These are phyloP conservation scores for Junonia oenone DNA, from an alignment of 2,888 invertebrate genomes.

Conservation along the genomic window DNA sequence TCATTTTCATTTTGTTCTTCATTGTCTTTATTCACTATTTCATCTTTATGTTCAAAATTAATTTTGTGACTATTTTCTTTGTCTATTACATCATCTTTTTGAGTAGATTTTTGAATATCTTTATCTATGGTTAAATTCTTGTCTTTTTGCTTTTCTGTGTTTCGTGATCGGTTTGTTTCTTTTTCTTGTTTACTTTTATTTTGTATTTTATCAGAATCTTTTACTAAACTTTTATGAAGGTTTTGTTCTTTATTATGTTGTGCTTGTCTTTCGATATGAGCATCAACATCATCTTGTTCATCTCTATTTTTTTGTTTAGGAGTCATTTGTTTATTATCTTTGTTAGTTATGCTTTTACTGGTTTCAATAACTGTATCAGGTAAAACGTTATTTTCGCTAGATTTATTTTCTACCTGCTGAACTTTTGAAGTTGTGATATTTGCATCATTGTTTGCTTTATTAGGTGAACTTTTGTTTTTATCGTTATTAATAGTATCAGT, in stretches of 20 bases:
- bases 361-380: background rate
- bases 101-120: background rate
- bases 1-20: slow-evolving; percentile 14
- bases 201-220: background rate
- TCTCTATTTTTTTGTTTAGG: background rate
- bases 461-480: slow-evolving; percentile 2
- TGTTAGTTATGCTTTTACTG: background rate
- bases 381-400: background rate
- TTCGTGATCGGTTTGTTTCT: background rate
- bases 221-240: background rate
- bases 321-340: background rate
- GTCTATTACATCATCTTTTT: background rate
- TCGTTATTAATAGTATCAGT: background rate
- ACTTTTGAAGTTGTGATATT: background rate
- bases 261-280: background rate
- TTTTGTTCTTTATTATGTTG: background rate
- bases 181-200: background rate
- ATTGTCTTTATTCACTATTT: background rate
- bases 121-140: background rate
- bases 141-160: background rate
- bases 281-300: background rate
- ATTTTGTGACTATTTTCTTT: background rate
- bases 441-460: background rate
- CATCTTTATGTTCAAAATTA: no score
- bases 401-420: background rate